phyloP scores from a whole-genome alignment of 2,888 invertebrate genomes.

The Dichetophora obliterata region DNA sequence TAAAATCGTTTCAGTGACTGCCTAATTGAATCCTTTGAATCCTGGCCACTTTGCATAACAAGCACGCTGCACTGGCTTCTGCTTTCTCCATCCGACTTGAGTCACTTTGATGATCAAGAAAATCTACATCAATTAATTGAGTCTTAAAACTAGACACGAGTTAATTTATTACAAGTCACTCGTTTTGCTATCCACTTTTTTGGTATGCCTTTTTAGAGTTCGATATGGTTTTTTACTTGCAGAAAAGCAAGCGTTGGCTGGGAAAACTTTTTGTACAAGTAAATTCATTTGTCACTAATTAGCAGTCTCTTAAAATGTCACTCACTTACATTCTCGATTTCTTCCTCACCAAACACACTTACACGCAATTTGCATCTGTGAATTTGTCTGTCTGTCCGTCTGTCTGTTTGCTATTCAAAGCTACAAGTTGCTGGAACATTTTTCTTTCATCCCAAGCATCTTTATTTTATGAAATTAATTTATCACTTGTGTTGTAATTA shows the following conservation, averaged over 20 bases:
- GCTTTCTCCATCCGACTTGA: background rate
- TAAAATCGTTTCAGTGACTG: background rate
- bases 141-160: conserved; percentile 21
- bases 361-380: background rate
- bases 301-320: background rate
- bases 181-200: background rate
- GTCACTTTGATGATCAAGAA: background rate
- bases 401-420: background rate
- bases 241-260: background rate
- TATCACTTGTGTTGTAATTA: conserved; percentile 33
- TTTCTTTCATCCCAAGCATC: background rate
- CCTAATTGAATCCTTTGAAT: background rate
- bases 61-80: background rate
- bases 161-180: conserved; percentile 18
- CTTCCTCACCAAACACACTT: background rate
- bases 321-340: background rate
- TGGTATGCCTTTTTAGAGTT: background rate
- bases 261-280: background rate
- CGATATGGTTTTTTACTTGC: background rate
- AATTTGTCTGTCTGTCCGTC: background rate
- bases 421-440: conserved; percentile 28
- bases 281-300: conserved; percentile 24
- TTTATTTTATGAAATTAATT: conserved; percentile 29
- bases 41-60: background rate
- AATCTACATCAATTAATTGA: conserved; percentile 27